Base-by-base conservation (phyloP, 2,888 invertebrate genomes). In the Eledone cirrhosa region DNA sequence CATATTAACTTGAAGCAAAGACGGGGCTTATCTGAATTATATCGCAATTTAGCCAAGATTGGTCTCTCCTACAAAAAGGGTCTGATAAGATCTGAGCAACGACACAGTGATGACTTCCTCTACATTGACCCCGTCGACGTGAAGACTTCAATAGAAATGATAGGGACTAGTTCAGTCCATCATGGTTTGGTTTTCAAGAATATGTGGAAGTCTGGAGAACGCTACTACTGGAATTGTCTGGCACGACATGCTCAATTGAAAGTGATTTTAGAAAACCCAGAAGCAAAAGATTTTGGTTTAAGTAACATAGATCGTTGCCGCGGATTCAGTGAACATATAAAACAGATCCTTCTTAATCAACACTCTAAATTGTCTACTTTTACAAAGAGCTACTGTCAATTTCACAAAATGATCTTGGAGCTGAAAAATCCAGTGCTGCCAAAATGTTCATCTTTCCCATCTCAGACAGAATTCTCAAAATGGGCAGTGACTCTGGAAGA, bases 1-100 rank as follows among this genome's bases (percentile, higher is more conserved):
- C 87, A 94, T 88, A 94, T 96, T 77, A 92, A 96, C 5, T 95
- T 95, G 86, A 95, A 95, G 87, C 97, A 97, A 90, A 94, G 95
- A 48, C 94, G 95, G 91, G 94, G 95, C 0, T 91, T 98, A 0
- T 93, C 95, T 0, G 96, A 97, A 90, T 92, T 98, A 72, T 98
- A 97, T 90, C 96, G 95, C 89, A 92, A 93, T 33, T 91, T 99
- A 0, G 90, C 93, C 0, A 93, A 93, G 80, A 85, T 90, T 78
- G 88, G 97, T 0, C 89, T 97, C 1, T 96, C 95, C 69, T 96
- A 95, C 88, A 93, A 95, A 81, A 94, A 94, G 0, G 98, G 98
- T 1, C 91, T 95, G 13, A 85, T 89, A 16, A 81, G 84, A 72
- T 83, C 83, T 65, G 83, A 87, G 48, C 81, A 85, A 29, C 33